Evolutionary conservation across 92 coral and sea anemone species (phyloP).

Genomic region (Siderastrea radians): DNA sequence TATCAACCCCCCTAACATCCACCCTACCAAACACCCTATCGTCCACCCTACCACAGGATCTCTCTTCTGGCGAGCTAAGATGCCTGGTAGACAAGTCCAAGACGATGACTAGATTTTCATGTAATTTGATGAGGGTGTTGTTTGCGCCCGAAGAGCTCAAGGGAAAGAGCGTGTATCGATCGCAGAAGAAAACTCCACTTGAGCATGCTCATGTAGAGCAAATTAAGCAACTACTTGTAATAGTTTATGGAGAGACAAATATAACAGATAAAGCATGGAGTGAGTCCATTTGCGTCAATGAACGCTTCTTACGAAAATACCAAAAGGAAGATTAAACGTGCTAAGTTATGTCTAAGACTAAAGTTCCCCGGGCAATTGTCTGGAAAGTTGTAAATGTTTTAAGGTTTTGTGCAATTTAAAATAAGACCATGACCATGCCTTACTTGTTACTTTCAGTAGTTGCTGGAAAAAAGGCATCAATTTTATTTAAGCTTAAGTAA

Average conservation of each 20-base stretch:
- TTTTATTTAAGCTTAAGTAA: too few relatives aligned
- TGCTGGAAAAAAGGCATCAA: too few relatives aligned
- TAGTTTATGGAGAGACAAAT: not conserved
- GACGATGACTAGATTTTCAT: not conserved
- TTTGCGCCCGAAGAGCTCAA: not conserved
- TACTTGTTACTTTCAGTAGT: too few relatives aligned
- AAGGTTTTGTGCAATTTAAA: too few relatives aligned
- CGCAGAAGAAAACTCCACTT: not conserved
- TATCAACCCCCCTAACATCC: not conserved
- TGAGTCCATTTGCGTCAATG: not conserved
- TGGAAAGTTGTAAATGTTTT: too few relatives aligned
- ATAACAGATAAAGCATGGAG: not conserved
- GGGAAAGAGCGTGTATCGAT: not conserved
- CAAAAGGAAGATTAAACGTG: not conserved
- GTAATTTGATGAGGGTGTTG: not conserved
- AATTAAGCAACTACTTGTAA: not conserved
- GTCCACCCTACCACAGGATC: not conserved
- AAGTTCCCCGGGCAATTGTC: too few relatives aligned
- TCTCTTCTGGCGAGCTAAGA: not conserved
- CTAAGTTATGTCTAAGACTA: too few relatives aligned
- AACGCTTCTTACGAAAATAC: not conserved
- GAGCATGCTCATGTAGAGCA: not conserved
- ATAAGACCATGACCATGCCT: too few relatives aligned
- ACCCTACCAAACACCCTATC: not conserved
- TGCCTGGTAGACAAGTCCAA: not conserved